Evolutionary conservation across 2,888 invertebrate species (phyloP), one percentile per base, ranked within the genome.

Genomic region (Acleris cristana): DNA sequence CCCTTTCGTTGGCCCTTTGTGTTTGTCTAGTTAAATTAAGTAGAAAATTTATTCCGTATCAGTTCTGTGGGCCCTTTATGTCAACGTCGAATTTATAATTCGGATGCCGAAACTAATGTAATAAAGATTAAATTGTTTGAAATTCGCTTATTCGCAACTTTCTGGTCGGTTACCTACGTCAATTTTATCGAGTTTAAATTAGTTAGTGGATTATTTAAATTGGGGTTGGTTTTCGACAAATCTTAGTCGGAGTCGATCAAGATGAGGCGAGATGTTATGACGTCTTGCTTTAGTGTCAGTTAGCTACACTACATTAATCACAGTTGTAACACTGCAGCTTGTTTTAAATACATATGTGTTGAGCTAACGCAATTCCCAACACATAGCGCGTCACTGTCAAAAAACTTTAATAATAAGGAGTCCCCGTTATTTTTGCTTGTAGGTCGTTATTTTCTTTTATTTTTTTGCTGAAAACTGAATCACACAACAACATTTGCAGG

Each of bases 41-140:
- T 91, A 90, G 92, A 92, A 92, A 92, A 92, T 92, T 89, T 92
- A 92, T 92, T 90, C 91, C 86, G 82, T 88, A 90, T 91, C 88
- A 87, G 87, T 85, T 80, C 78, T 81, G 79, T 77, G 74, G 79
- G 78, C 81, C 84, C 83, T 84, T 83, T 83, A 81, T 86, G 90
- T 91, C 90, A 89, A 87, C 86, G 80, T 82, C 82, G 88, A 90
- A 90, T 89, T 87, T 87, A 89, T 90, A 90, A 91, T 90, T 90
- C 88, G 80, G 76, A 79, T 81, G 82, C 79, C 83, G 83, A 85
- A 87, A 88, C 89, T 89, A 87, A 74, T 76, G 75, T 76, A 68
- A 69, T 69, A 69, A 62, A 69, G 73, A 65, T 71, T 78, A 67
- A 67, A 67, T 67, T 66, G 61, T 62, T 66, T 21, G 44, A 45